Evolutionary conservation across 92 coral and sea anemone species (phyloP).

Genomic region (Nematostella vectensis): DNA sequence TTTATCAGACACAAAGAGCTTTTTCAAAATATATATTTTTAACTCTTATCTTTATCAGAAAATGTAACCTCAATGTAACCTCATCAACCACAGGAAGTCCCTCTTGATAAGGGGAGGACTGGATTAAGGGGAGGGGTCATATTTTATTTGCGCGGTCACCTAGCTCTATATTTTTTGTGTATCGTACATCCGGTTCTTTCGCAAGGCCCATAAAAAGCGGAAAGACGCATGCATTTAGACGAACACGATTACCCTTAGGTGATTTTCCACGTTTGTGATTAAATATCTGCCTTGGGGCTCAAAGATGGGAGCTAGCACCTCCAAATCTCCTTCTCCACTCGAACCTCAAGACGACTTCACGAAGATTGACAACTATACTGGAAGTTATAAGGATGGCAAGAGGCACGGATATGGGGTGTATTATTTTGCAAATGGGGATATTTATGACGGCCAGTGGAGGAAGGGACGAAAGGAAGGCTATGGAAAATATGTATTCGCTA

Average conservation of each 20-base stretch:
- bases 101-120: no score
- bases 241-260: no score
- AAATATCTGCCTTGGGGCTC: no score
- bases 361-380: slow-evolving; percentile 55
- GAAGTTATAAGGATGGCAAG: slow-evolving; percentile 54
- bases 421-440: slow-evolving; percentile 85
- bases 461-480: slow-evolving; percentile 82
- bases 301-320: slow-evolving; percentile 16
- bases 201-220: no score
- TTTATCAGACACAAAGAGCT: no score
- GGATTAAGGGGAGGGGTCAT: no score
- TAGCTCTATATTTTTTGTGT: not conserved
- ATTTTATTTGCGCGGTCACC: not conserved
- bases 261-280: no score
- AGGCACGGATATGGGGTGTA: slow-evolving; percentile 85
- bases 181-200: not conserved
- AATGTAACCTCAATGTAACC: no score
- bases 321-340: slow-evolving; percentile 7
- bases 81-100: no score
- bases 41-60: no score
- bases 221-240: no score
- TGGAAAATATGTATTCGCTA: slow-evolving; percentile 66
- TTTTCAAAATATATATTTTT: no score
- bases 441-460: slow-evolving; percentile 94
- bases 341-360: slow-evolving; percentile 46